These are phyloP conservation scores for Pinna nobilis DNA, from an alignment of 1,140 invertebrate species.

Conservation along the genomic window DNA sequence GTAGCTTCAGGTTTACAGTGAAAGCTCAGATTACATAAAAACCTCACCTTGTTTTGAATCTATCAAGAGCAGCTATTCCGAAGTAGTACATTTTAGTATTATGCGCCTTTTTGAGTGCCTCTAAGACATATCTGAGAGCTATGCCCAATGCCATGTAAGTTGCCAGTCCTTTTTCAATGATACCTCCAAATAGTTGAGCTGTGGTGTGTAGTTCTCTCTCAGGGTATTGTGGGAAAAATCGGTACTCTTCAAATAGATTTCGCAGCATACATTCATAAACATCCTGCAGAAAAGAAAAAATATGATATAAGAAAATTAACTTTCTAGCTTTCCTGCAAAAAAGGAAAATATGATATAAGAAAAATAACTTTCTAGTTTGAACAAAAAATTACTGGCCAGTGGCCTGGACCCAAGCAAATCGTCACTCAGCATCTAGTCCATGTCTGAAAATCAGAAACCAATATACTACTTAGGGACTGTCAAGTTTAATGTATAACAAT, in stretches of 20 bases:
- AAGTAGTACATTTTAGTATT: conserved; percentile 98
- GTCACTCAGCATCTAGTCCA: too few species aligned
- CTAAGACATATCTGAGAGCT: conserved; percentile 92
- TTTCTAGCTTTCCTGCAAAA: too few species aligned
- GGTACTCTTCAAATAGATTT: conserved; percentile 98
- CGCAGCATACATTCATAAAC: conserved; percentile 98
- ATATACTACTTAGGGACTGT: too few species aligned
- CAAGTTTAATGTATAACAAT: too few species aligned
- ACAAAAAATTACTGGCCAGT: too few species aligned
- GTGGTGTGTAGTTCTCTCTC: conserved; percentile 98
- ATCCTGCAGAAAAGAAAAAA: conserved; percentile 75
- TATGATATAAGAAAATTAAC: too few species aligned
- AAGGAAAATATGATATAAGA: too few species aligned
- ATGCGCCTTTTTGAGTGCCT: conserved; percentile 89
- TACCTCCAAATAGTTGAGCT: conserved; percentile 97
- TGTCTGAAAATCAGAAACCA: too few species aligned
- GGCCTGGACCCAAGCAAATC: too few species aligned
- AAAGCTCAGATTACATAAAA: neutral
- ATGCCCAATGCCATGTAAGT: conserved; percentile 91
- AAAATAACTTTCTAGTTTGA: too few species aligned
- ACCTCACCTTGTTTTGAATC: conserved; percentile 84
- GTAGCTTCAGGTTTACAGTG: neutral
- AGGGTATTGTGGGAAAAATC: conserved; percentile 98
- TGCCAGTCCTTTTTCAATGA: conserved; percentile 97
- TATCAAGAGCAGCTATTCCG: conserved; percentile 95